Percentiles rank a stretch among this genome's conserved stretches.
phyloP scores from a whole-genome alignment of 2,113 vertebrate species.

The Saguinus imperator region DNA sequence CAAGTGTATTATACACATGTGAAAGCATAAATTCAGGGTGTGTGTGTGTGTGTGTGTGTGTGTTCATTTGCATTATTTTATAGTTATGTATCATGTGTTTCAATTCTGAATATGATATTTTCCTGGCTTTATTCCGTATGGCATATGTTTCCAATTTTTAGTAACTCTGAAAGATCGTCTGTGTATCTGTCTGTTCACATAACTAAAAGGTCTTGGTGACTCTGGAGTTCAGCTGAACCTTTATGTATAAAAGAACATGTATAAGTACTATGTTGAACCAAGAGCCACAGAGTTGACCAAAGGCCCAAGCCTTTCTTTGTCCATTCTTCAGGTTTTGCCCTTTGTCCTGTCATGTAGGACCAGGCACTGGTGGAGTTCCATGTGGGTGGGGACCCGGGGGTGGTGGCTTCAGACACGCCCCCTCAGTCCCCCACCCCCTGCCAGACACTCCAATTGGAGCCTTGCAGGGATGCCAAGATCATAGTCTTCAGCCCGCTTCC shows the following conservation, averaged over 20 bases:
- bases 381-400: background rate
- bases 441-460: too few relatives aligned
- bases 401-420: background rate
- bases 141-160: slow-evolving; percentile 26
- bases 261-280: background rate
- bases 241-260: background rate
- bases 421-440: rapidly evolving
- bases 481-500: background rate
- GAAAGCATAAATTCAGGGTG: background rate
- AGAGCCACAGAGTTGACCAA: background rate
- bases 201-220: slow-evolving; percentile 21
- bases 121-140: slow-evolving; percentile 20
- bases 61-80: slow-evolving; percentile 17
- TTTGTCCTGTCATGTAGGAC: background rate
- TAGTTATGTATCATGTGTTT: background rate
- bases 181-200: background rate
- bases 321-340: background rate
- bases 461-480: too few relatives aligned
- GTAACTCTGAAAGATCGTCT: slow-evolving; percentile 5
- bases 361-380: background rate
- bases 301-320: background rate
- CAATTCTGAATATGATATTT: background rate
- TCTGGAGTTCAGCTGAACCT: background rate
- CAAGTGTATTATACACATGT: background rate
- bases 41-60: background rate